Base-by-base conservation (phyloP, 2,888 invertebrate species). In the Amorpha juglandis region DNA sequence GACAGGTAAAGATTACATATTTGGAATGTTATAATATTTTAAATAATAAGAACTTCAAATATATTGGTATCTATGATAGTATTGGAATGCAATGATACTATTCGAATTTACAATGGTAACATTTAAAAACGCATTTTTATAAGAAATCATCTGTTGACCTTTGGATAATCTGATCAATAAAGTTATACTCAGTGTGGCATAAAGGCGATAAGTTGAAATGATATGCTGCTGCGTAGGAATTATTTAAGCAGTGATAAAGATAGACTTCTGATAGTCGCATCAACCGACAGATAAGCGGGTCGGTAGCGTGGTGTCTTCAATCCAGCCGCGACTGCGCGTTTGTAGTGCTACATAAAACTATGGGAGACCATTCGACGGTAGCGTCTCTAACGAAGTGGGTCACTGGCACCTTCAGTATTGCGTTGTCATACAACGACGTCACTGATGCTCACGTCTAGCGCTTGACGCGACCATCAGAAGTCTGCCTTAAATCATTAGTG, bases 131-230 rank as follows among this genome's bases (percentile, higher is more conserved):
- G 35, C 2, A 38, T 58, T 42, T 58, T 42, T 58, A 58, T 58
- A 38, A 55, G 35, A 16, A 55, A 58, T 38, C 19, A 19, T 58
- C 11, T 11, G 42, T 12, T 58, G 58, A 58, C 58, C 58, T 58
- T 58, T 58, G 6, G 19, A 16, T 58, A 38, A 42, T 58, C 58
- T 19, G 42, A 42, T 16, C 38, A 58, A 42, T 58, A 19, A 58
- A 58, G 38, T 42, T 58, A 14, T 58, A 58, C 42, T 21, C 19
- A 58, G 42, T 55, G 38, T 38, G 12, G 19, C 19, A 19, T 19
- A 19, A 12, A 16, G 38, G 6, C 58, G 42, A 58, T 12, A 58
- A 58, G 19, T 12, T 6, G 9, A 55, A 2, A 35, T 38, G 16
- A 55, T 38, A 16, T 9, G 16, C 35, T 16, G 38, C 8, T 38